A percentile compares a stretch with the other conserved stretches of the same genome.
These are phyloP conservation scores for Kryptolebias marmoratus DNA, from an alignment of 2,113 vertebrate species.

Conservation along the genomic window DNA sequence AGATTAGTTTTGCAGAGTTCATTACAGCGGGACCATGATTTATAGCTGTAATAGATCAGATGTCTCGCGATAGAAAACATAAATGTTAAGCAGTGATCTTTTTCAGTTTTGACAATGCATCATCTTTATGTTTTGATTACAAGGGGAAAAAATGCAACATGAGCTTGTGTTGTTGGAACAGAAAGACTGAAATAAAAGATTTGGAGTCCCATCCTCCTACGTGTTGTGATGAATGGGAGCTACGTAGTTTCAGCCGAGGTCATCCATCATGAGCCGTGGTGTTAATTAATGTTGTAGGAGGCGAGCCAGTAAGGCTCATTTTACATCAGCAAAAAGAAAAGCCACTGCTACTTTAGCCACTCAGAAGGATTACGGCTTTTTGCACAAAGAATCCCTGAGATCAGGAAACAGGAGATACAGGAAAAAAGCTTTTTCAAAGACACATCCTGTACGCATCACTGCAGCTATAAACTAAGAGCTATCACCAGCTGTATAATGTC, in stretches of 20 bases:
- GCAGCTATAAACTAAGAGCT: conserved; percentile 14
- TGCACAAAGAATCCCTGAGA: conserved; percentile 24
- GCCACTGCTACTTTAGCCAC: conserved; percentile 24
- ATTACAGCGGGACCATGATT: conserved; percentile 45
- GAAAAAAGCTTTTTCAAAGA: not conserved
- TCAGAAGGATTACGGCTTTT: conserved; percentile 33
- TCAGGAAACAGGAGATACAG: conserved; percentile 16
- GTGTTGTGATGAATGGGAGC: conserved; percentile 78
- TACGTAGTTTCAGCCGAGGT: conserved; percentile 68
- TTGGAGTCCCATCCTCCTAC: conserved; percentile 60
- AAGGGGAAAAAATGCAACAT: not conserved
- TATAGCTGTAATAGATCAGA: conserved; percentile 57
- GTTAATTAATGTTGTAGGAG: conserved; percentile 84
- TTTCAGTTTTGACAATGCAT: conserved; percentile 41
- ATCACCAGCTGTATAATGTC: conserved; percentile 19
- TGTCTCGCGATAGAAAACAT: conserved; percentile 27
- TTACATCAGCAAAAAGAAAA: conserved; percentile 77
- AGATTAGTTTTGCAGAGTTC: conserved; percentile 15
- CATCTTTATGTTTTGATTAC: conserved; percentile 53
- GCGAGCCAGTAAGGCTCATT: conserved; percentile 65
- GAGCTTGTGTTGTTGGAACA: conserved; percentile 37
- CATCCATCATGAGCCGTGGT: conserved; percentile 76
- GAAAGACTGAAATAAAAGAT: conserved; percentile 54
- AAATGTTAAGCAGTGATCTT: conserved; percentile 35
- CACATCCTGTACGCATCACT: conserved; percentile 5